A percentile compares a stretch with the other conserved stretches of the same genome.
Conservation (phyloP, 2,888 invertebrate genomes). For the Patella pellucida region DNA sequence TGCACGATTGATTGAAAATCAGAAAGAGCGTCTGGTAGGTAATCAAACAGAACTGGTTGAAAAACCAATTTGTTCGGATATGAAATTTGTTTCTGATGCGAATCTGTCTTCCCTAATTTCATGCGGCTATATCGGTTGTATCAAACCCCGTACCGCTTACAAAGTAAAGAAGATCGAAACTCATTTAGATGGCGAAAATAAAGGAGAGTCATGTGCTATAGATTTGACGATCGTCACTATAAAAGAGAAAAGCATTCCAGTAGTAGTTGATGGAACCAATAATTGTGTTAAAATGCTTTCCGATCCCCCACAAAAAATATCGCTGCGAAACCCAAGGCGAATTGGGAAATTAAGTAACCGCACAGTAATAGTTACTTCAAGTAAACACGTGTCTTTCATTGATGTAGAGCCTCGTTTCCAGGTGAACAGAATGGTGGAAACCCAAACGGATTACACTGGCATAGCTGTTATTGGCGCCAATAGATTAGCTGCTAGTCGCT, state of each 20-base stretch:
- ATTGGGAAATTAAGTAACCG: not conserved
- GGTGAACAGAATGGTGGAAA: not conserved
- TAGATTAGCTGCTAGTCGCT: not conserved
- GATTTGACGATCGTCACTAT: not conserved
- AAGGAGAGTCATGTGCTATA: not conserved
- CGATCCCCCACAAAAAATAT: not conserved
- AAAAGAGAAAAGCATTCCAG: not conserved
- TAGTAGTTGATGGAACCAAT: not conserved
- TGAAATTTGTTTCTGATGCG: not conserved
- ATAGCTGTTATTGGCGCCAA: slow-evolving; percentile 2
- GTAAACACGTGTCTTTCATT: slow-evolving; percentile 1
- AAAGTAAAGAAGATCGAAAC: not conserved
- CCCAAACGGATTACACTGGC: not conserved
- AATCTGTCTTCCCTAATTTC: not conserved
- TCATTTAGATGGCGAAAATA: slow-evolving; percentile 8
- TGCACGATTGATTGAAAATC: not conserved
- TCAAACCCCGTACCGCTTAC: not conserved
- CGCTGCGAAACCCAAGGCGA: not conserved
- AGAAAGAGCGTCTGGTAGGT: not conserved
- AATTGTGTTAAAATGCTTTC: slow-evolving; percentile 2
- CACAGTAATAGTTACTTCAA: not conserved
- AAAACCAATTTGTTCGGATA: not conserved
- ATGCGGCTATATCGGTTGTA: not conserved
- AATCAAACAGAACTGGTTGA: not conserved
- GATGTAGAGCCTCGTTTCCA: not conserved